Percentiles rank a stretch among this genome's conserved stretches.
phyloP scores from a whole-genome alignment of 35 echinoderm and acorn worm genomes.

The Ptychodera flava region DNA sequence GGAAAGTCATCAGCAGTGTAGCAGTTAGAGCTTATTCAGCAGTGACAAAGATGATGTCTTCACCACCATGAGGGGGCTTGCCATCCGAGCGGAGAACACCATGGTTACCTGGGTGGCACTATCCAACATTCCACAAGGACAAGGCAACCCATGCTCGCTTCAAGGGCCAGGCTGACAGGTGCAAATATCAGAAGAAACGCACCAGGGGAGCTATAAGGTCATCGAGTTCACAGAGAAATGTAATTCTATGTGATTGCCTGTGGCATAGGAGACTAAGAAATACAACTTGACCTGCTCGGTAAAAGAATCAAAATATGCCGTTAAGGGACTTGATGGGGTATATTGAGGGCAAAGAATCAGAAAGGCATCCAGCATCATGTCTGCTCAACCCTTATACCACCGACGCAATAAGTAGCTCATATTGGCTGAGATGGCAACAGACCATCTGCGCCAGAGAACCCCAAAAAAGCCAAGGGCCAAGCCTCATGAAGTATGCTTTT shows the following conservation, averaged over 20 bases:
- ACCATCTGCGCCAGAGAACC: neutral
- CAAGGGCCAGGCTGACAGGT: constrained; percentile 14
- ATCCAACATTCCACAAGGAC: constrained; percentile 40
- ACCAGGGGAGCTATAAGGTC: neutral
- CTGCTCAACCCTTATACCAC: neutral
- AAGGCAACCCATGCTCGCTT: constrained; percentile 38
- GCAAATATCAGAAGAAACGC: constrained; percentile 25
- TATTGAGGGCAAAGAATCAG: constrained; percentile 33
- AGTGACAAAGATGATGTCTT: constrained; percentile 19
- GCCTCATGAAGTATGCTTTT: too few species aligned
- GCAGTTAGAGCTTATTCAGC: constrained; percentile 12
- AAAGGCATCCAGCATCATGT: constrained; percentile 14
- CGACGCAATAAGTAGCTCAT: constrained; percentile 3
- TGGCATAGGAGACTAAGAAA: constrained; percentile 33
- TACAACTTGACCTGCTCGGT: constrained; percentile 34
- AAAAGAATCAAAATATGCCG: constrained; percentile 25
- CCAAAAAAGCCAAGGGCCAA: too few species aligned
- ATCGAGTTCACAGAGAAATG: neutral
- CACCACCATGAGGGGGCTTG: constrained; percentile 28
- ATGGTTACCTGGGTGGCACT: constrained; percentile 23
- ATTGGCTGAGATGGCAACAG: constrained; percentile 3
- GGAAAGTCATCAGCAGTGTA: constrained; percentile 32
- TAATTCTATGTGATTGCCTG: neutral
- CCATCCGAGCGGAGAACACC: too few species aligned
- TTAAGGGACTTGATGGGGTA: constrained; percentile 28